Evolutionary conservation across 2,797 vertebrate genomes (phyloP), one percentile per base, ranked within the genome.

Genomic region (Halcyon smyrnensis): DNA sequence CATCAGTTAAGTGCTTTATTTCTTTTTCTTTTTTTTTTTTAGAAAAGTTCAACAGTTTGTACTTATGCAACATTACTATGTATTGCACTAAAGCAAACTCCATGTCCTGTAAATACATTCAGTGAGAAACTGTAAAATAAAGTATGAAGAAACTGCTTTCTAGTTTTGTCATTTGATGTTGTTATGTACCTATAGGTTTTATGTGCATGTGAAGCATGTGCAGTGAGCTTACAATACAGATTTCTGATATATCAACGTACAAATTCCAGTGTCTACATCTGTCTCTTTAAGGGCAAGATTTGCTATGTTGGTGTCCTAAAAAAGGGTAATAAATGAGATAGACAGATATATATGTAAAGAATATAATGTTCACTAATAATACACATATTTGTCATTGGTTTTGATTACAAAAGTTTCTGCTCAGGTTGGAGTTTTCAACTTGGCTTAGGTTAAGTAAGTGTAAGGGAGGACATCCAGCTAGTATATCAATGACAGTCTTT

Each of bases 1-100:
- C 96, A 98, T 98, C 98, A 98, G 98, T 98, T 98, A 98, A 98
- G 97, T 98, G 98, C 97, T 98, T 97, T 97, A 97, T 97, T 97
- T 97, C 93, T 98, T 90, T 81, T 98, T 98, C 98, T 98, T 98
- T 98, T 98, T 98, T 98, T 98, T 98, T 98, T 99, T 98, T 98
- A 98, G 98, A 97, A 98, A 98, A 98, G 98, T 98, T 98, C 97
- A 98, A 98, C 97, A 97, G 98, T 99, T 99, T 99, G 98, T 99
- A 99, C 98, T 99, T 99, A 99, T 99, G 99, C 99, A 99, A 99
- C 99, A 99, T 99, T 99, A 98, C 98, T 99, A 98, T 99, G 99
- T 99, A 99, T 99, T 99, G 99, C 99, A 99, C 98, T 99, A 98
- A 98, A 98, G 98, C 98, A 98, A 99, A 99, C 98, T 98, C 98